phyloP scores from a whole-genome alignment of 2,797 vertebrate genomes.

The Semaprochilodus insignis region DNA sequence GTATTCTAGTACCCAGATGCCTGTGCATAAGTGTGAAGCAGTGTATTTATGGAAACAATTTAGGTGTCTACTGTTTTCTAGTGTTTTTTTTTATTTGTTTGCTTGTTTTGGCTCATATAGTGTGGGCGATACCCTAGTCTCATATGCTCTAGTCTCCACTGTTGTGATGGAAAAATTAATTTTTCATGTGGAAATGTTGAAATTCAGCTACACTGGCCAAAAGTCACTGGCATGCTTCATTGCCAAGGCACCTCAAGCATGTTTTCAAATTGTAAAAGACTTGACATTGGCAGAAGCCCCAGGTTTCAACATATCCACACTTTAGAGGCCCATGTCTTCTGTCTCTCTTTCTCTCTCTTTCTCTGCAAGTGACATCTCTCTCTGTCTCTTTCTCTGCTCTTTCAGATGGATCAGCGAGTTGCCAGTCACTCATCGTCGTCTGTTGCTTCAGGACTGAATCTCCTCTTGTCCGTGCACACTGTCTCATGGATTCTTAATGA shows the following conservation, averaged over 20 bases:
- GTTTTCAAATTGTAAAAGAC: neutral
- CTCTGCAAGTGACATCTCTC: conserved; percentile 14
- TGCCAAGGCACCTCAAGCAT: neutral
- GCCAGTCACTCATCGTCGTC: conserved; percentile 58
- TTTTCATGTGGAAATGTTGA: neutral
- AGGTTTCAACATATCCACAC: neutral
- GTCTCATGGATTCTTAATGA: neutral
- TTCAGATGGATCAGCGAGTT: conserved; percentile 66
- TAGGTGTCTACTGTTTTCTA: no score
- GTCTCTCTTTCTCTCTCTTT: neutral
- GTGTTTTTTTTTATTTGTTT: neutral
- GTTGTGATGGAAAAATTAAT: neutral
- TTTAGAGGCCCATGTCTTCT: conserved; percentile 1
- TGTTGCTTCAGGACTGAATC: conserved; percentile 54
- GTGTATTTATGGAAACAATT: no score
- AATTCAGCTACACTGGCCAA: neutral
- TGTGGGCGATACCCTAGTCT: no score
- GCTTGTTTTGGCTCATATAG: neutral
- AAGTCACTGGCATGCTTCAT: neutral
- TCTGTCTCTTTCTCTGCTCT: conserved; percentile 30
- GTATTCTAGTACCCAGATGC: no score
- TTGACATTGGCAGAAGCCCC: neutral
- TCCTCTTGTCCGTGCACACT: neutral
- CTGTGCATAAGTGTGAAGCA: no score
- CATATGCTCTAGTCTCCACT: neutral